A percentile compares a stretch with the other conserved stretches of the same genome.
Conservation (phyloP, 2,888 invertebrate species). For the Unio pictorum region DNA sequence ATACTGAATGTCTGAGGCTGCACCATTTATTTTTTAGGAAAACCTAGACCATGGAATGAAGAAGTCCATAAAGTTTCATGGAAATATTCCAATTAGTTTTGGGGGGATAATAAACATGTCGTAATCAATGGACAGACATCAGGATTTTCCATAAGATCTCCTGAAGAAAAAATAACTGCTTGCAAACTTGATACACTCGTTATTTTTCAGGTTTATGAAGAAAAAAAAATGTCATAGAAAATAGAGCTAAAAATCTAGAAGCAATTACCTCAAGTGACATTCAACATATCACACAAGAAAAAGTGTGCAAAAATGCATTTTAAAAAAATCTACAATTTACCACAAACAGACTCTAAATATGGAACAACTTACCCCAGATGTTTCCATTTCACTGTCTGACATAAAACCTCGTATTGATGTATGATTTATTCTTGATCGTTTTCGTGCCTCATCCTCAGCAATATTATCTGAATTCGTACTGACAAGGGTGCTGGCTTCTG, state of each 20-base stretch:
- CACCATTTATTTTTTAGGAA: too few relatives aligned
- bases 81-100: too few relatives aligned
- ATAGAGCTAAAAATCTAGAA: not conserved
- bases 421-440: conserved; percentile 74
- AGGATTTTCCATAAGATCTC: not conserved
- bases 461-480: conserved; percentile 62
- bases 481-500: conserved; percentile 72
- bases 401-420: conserved; percentile 85
- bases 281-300: not conserved
- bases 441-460: conserved; percentile 42
- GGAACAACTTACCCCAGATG: conserved; percentile 82
- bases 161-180: not conserved
- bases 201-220: not conserved
- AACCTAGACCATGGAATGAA: too few relatives aligned
- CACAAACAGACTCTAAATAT: too few relatives aligned
- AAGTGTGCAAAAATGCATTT: not conserved
- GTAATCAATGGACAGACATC: not conserved
- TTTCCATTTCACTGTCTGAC: conserved; percentile 94
- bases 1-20: too few relatives aligned
- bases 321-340: too few relatives aligned
- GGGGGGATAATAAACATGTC: too few relatives aligned
- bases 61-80: too few relatives aligned
- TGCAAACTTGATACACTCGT: too few relatives aligned
- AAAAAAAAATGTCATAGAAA: conserved; percentile 2
- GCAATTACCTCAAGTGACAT: too few relatives aligned